Conservation (phyloP, 2,888 invertebrate species). For the Morpho achilles region DNA sequence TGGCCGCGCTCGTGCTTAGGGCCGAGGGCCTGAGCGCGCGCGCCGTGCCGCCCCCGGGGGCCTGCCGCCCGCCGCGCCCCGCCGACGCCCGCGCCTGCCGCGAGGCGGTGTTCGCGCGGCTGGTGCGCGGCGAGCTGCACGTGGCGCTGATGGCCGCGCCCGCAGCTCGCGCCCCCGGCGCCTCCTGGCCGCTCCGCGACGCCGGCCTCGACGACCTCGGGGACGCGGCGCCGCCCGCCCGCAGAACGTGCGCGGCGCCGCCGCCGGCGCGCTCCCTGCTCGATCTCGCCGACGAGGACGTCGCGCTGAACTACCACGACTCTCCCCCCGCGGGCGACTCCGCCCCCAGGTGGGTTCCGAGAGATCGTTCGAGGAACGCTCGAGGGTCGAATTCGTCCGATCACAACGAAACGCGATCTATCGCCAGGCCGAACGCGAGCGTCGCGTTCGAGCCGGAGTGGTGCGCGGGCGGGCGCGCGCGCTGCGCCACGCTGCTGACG, state of each 20-base stretch:
- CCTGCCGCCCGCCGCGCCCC: slow-evolving; percentile 26
- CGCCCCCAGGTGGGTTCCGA: neutral
- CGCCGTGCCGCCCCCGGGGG: slow-evolving; percentile 30
- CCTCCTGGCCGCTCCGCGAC: slow-evolving; percentile 43
- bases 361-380: too few species aligned
- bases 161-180: slow-evolving; percentile 35
- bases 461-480: slow-evolving; percentile 51
- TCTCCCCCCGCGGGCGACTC: neutral
- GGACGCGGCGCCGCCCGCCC: slow-evolving; percentile 47
- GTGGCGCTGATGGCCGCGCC: slow-evolving; percentile 43
- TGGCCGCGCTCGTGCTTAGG: slow-evolving; percentile 32
- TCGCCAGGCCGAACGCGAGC: neutral
- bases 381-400: too few species aligned
- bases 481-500: slow-evolving; percentile 45
- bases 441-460: slow-evolving; percentile 70
- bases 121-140: slow-evolving; percentile 33
- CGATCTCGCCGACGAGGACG: slow-evolving; percentile 43
- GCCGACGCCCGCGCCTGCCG: slow-evolving; percentile 32
- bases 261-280: slow-evolving; percentile 46
- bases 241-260: slow-evolving; percentile 45
- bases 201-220: slow-evolving; percentile 51
- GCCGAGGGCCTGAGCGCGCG: slow-evolving; percentile 36
- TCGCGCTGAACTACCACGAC: slow-evolving; percentile 24
- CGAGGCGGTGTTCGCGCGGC: slow-evolving; percentile 32
- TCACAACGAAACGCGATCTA: too few species aligned